Base-by-base conservation (phyloP, 2,888 invertebrate genomes). In the Cephus rjabovi region DNA sequence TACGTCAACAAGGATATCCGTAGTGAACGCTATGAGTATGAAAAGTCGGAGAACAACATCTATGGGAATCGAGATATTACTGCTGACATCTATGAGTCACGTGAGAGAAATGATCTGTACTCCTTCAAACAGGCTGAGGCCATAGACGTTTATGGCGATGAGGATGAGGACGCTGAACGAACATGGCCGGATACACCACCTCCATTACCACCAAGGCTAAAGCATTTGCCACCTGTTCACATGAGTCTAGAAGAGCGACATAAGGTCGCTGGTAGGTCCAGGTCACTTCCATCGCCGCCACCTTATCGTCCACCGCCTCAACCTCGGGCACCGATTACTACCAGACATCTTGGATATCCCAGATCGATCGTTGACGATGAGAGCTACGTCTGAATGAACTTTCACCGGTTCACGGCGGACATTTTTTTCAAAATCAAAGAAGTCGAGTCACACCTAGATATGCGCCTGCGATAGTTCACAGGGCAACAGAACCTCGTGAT, bases 191-290 rank as follows among this genome's bases (percentile, higher is more conserved):
- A 93, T 83, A 93, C 93, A 88, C 94, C 94, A 4, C 95, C 94
- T 15, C 94, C 94, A 1, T 92, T 94, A 56, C 94, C 94, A 1
- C 94, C 94, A 9, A 92, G 94, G 85, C 90, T 95, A 73, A 93
- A 94, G 90, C 94, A 95, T 86, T 92, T 94, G 83, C 95, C 94
- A 78, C 94, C 95, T 1, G 95, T 95, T 35, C 95, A 95, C 86
- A 93, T 94, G 84, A 94, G 93, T 84, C 93, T 93, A 79, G 94
- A 94, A 34, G 94, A 94, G 75, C 93, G 94, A 81, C 91, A 91
- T 83, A 91, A 91, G 81, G 86, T 90, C 12, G 90, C 91, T 1
- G 88, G 89, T 12, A 89, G 91, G 78, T 91, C 91, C 74, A 89
- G 91, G 77, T 91, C 91, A 4, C 81, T 91, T 3, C 91, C 91